Conservation (phyloP, 2,113 vertebrate species). For the Cepphus grylle region DNA sequence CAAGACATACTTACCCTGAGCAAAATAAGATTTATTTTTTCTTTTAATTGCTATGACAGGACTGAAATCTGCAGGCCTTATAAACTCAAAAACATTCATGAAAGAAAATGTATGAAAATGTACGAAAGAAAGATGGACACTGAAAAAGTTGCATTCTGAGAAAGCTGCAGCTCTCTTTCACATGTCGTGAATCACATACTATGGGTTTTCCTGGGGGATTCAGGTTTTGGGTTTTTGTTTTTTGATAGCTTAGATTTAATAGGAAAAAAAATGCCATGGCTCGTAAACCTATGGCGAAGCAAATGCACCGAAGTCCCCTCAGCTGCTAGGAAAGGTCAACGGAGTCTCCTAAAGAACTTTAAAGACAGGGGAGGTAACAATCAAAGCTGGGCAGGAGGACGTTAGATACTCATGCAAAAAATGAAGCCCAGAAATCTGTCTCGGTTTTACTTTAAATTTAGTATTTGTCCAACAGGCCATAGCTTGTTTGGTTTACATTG, state of each 20-base stretch:
- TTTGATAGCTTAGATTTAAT: not conserved
- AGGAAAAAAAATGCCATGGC: not conserved
- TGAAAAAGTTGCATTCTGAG: not conserved
- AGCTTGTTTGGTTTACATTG: not conserved
- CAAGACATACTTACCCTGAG: not conserved
- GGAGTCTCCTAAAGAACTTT: not conserved
- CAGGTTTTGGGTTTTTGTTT: not conserved
- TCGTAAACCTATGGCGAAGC: not conserved
- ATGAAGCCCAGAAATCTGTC: not conserved
- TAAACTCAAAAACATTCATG: not conserved
- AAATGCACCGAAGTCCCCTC: not conserved
- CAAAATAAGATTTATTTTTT: not conserved
- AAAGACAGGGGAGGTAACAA: not conserved
- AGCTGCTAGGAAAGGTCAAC: not conserved
- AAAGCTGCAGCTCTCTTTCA: not conserved
- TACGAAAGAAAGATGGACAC: not conserved
- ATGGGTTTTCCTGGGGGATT: not conserved
- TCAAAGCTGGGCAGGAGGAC: not conserved
- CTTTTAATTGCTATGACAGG: not conserved
- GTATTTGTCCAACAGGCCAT: not conserved
- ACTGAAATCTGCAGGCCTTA: not conserved
- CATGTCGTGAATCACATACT: not conserved
- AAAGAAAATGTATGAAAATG: not conserved
- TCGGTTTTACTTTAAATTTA: not conserved
- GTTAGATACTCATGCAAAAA: not conserved